Conservation (phyloP, 2,113 vertebrate species). For the Oxygymnocypris stewartii region DNA sequence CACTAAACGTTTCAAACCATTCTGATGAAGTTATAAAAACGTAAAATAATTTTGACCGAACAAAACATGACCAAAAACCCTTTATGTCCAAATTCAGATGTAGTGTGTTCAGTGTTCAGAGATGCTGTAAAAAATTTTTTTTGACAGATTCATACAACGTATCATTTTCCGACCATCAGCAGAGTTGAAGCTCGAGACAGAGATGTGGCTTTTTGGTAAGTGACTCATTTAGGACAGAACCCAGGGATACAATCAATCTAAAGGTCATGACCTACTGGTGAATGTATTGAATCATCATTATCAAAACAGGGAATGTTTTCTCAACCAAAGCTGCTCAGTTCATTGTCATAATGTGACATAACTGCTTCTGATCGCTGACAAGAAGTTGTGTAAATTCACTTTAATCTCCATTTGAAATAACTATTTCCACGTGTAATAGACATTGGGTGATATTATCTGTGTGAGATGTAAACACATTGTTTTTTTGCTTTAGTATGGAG, state of each 20-base stretch:
- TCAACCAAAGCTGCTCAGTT: background rate
- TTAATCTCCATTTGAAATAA: background rate
- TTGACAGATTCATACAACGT: background rate
- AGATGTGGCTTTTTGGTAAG: background rate
- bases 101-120: background rate
- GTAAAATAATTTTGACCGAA: too few relatives aligned
- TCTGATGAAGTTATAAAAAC: too few relatives aligned
- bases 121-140: background rate
- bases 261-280: conserved; percentile 38
- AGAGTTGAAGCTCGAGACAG: background rate
- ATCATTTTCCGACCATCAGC: too few relatives aligned
- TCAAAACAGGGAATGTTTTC: conserved; percentile 11
- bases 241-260: background rate
- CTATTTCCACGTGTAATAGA: background rate
- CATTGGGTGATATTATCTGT: background rate
- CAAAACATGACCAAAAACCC: too few relatives aligned
- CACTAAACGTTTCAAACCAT: too few relatives aligned
- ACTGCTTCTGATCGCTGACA: background rate
- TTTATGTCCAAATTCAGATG: background rate
- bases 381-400: background rate
- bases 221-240: conserved; percentile 26
- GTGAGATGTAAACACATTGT: too few relatives aligned
- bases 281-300: conserved; percentile 31
- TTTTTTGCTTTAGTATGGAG: too few relatives aligned
- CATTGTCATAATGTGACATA: background rate